These are phyloP conservation scores for Neomicropteryx cornuta DNA, from an alignment of 1,140 invertebrate species.

Conservation along the genomic window DNA sequence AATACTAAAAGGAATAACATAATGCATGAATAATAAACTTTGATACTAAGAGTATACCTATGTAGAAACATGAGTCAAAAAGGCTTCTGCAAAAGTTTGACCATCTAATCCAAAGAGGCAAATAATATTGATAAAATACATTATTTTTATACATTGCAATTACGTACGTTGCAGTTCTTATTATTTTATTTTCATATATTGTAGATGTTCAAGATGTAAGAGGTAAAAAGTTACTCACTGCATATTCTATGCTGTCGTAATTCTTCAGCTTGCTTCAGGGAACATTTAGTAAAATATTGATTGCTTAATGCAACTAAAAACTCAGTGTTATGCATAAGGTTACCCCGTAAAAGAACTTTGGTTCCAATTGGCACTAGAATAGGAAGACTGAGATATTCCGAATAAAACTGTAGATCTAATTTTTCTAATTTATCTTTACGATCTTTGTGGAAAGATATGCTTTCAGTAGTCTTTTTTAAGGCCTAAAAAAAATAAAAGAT, in stretches of 20 bases:
- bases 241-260: slow-evolving; percentile 43
- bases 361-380: slow-evolving; percentile 46
- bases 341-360: slow-evolving; percentile 48
- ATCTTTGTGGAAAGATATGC: slow-evolving; percentile 8
- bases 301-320: slow-evolving; percentile 50
- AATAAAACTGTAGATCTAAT: slow-evolving; percentile 7
- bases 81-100: no score
- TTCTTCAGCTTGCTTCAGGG: slow-evolving; percentile 42
- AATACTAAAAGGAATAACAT: no score
- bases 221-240: slow-evolving; percentile 28
- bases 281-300: slow-evolving; percentile 52
- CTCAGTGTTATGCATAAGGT: slow-evolving; percentile 56
- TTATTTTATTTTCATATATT: no score
- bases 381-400: slow-evolving; percentile 16
- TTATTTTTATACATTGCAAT: no score
- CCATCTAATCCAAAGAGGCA: no score
- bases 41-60: no score
- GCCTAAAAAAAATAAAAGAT: slow-evolving; percentile 13
- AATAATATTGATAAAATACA: no score
- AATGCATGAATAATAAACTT: no score
- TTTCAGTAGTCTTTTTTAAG: slow-evolving; percentile 9
- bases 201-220: no score
- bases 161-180: no score
- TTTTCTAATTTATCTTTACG: slow-evolving; percentile 10
- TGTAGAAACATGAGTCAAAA: no score